Evolutionary conservation across 2,113 vertebrate genomes (phyloP), one percentile per base, ranked within the genome.

Genomic region (Cettia cetti): DNA sequence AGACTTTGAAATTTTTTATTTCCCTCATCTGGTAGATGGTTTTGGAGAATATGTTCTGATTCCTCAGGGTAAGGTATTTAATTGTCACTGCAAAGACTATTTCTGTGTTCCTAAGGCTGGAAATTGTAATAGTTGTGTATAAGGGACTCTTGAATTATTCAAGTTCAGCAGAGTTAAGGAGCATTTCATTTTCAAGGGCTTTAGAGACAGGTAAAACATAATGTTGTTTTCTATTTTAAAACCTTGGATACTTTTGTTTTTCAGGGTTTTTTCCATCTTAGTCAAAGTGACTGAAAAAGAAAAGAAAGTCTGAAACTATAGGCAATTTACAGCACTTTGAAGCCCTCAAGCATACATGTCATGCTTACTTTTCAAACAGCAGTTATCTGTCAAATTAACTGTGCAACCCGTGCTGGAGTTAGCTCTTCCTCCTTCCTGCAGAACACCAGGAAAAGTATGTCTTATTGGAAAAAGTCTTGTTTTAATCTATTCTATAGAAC

Each of bases 331-430:
- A 66, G 19, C 71, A 63, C 26, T 91, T 83, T 21, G 42, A 64
- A 91, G 35, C 45, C 33, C 49, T 89, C 56, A 75, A 66, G 21
- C 20, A 40, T 12, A 60, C 7, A 22, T 10, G 76, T 59, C 22
- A 83, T 30, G 17, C 16, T 59, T 76, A 23, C 22, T 45, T 89
- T 68, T 42, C 19, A 49, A 80, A 71, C 39, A 52, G 7, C 6
- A 57, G 13, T 10, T 69, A 40, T 77, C 28, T 83, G n/a, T n/a
- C 23, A 54, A 23, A 66, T 53, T 42, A 44, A 69, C 44, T 79
- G 52, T 40, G 26, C 45, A 71, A 54, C 17, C 13, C 0, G 0
- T 54, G 47, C 14, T 45, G 71, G 31, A 82, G 52, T 17, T 35
- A 89, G 31, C n/a, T 44, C 11, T 86, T 90, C n/a, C 9, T 72